Evolutionary conservation across 2,797 vertebrate genomes (phyloP), one percentile per base, ranked within the genome.

Genomic region (Gymnodraco acuticeps): DNA sequence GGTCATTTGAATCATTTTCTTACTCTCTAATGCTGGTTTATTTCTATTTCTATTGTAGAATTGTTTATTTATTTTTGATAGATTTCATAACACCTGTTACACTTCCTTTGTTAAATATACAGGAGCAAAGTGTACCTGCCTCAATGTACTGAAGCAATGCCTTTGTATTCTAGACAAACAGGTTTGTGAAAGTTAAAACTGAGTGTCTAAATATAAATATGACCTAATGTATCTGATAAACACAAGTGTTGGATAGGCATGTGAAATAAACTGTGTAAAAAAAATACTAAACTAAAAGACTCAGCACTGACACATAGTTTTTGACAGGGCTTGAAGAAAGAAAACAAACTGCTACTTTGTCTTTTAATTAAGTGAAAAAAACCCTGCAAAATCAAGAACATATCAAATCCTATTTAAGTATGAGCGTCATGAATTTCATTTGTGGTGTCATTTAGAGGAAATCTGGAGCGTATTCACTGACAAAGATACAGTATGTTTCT

Each of bases 341-440:
- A 19, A 11, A 0, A 50, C 2, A 51, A 27, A 68, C 17, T 47
- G 23, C 47, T 53, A 42, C 16, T 38, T 78, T 9, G 17, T 33
- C 41, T 58, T 69, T 67, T 68, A 63, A 38, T 68, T 0, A 31
- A 63, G 46, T 48, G 4, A 6, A 6, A 17, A 43, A 60, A 52
- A 33, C 33, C 33, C 33, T 33, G 33, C 12, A 9, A 23, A 2
- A 27, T 53, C 1, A 6, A 62, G 5, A 10, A 10, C 16, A 23
- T 27, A 53, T 16, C n/a, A 14, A 46, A 33, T 60, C 7, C 1
- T 14, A 45, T 4, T 60, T 11, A 75, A 68, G 6, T 19, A 10
- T 14, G 38, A 23, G 2, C 20, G 23, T 7, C 33, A 27, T 73
- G 43, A 0, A 15, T 64, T 65, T 33, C 59, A 59, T 48, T 16